Conservation (phyloP, 2,888 invertebrate species). For the Synanthedon tipuliformis region DNA sequence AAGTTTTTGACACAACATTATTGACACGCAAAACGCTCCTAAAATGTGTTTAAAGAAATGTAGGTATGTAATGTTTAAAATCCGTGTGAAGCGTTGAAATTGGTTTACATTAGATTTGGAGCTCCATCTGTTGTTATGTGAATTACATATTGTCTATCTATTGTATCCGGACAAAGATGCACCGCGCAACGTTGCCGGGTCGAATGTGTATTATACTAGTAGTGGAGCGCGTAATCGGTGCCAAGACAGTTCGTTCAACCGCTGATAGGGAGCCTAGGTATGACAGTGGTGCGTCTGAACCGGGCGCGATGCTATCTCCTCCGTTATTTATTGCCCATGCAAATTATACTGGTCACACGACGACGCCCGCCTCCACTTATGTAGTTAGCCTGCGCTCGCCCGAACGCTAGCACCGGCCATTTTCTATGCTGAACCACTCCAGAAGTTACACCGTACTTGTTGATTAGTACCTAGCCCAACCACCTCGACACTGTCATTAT, state of each 20-base stretch:
- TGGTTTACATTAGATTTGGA: too few relatives aligned
- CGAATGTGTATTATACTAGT: background rate
- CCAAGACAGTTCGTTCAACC: slow-evolving; percentile 59
- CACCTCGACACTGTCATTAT: too few relatives aligned
- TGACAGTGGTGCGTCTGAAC: slow-evolving; percentile 30
- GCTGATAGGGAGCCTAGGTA: slow-evolving; percentile 37
- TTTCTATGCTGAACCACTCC: background rate
- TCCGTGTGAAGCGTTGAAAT: too few relatives aligned
- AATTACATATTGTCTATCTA: slow-evolving; percentile 9
- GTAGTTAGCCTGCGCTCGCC: slow-evolving; percentile 8
- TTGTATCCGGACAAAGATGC: background rate
- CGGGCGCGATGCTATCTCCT: slow-evolving; percentile 40
- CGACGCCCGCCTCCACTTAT: slow-evolving; percentile 11
- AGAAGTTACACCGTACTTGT: too few relatives aligned
- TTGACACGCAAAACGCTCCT: too few relatives aligned
- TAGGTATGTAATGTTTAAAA: too few relatives aligned
- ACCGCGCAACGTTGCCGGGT: background rate
- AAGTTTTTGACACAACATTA: too few relatives aligned
- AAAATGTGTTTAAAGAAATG: too few relatives aligned
- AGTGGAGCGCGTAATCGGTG: slow-evolving; percentile 32
- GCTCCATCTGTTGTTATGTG: slow-evolving; percentile 6
- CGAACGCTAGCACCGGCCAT: background rate
- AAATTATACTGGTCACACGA: slow-evolving; percentile 35
- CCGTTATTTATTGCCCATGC: slow-evolving; percentile 55
- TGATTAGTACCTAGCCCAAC: too few relatives aligned